These are phyloP conservation scores for Drosophila melanica DNA, from an alignment of 1,140 invertebrate genomes.

Conservation along the genomic window DNA sequence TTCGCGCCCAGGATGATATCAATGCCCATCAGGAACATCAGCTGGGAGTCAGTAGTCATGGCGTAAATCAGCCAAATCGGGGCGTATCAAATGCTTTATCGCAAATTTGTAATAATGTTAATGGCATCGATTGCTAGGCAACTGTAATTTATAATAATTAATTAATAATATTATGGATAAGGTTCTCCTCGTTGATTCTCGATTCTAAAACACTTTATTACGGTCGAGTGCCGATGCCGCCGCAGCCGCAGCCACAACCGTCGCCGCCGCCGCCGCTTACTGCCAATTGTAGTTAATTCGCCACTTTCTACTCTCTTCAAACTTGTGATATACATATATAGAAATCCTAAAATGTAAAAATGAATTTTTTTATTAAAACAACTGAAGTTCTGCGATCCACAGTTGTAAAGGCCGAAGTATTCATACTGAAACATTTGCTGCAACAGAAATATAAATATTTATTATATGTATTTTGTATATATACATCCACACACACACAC, in stretches of 20 bases:
- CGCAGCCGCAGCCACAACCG: no score
- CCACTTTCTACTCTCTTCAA: conserved; percentile 74
- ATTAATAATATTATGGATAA: neutral
- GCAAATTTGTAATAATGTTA: conserved; percentile 26
- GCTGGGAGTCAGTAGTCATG: neutral
- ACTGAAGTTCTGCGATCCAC: no score
- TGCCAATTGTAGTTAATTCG: conserved; percentile 69
- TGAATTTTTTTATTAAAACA: neutral
- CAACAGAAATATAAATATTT: neutral
- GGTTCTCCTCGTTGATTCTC: neutral
- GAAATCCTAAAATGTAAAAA: neutral
- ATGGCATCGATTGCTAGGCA: conserved; percentile 48
- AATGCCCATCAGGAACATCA: conserved; percentile 1
- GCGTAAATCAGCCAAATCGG: conserved; percentile 3
- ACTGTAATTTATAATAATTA: neutral
- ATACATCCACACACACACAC: no score
- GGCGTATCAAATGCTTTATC: conserved; percentile 15
- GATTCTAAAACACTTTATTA: neutral
- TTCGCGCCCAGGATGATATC: conserved; percentile 88
- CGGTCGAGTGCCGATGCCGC: neutral
- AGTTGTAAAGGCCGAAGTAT: neutral
- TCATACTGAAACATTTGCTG: neutral
- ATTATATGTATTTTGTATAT: no score
- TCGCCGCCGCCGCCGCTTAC: conserved; percentile 29
- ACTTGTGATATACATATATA: conserved; percentile 72